A percentile compares a stretch with the other conserved stretches of the same genome.
These are phyloP conservation scores for Jacana jacana DNA, from an alignment of 2,113 vertebrate genomes.

Conservation along the genomic window DNA sequence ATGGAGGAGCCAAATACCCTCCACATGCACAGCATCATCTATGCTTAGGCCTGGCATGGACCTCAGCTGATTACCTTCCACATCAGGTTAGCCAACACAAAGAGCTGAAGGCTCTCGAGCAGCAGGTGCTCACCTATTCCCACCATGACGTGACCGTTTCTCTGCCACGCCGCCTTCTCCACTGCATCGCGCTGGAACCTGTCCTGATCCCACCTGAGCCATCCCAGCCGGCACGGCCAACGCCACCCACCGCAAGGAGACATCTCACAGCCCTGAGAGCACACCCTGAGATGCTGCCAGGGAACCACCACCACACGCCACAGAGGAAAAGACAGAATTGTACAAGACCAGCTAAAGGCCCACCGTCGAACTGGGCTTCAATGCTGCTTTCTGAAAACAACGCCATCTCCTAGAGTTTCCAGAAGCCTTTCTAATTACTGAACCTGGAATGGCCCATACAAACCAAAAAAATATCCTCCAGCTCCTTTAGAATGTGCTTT, in stretches of 20 bases:
- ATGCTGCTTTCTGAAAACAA: neutral
- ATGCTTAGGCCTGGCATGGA: neutral
- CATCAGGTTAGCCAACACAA: neutral
- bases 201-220: conserved; percentile 23
- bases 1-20: conserved; percentile 10
- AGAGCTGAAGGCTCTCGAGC: accelerated
- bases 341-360: conserved; percentile 8
- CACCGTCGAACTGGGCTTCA: neutral
- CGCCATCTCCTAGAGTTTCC: neutral
- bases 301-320: neutral
- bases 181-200: neutral
- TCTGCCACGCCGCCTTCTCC: neutral
- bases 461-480: neutral
- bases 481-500: neutral
- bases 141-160: accelerated
- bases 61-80: neutral
- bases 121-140: neutral
- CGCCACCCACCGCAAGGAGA: neutral
- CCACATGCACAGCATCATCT: neutral
- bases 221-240: neutral
- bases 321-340: conserved; percentile 29
- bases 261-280: conserved; percentile 33
- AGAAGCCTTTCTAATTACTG: neutral
- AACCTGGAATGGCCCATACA: neutral
- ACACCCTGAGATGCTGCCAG: conserved; percentile 20